Conservation (phyloP, 2,888 invertebrate genomes). For the Lasioglossum pauxillum region DNA sequence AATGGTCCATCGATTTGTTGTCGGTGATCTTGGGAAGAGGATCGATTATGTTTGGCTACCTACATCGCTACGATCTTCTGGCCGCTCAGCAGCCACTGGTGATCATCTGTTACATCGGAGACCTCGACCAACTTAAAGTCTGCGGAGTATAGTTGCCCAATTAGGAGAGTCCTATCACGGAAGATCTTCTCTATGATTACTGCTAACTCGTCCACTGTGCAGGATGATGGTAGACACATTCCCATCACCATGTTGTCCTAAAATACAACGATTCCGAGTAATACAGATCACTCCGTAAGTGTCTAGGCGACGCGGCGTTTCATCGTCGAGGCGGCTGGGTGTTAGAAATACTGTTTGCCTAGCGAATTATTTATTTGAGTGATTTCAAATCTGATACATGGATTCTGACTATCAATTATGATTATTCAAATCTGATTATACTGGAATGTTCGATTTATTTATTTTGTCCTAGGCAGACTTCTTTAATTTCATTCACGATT, state of each 20-base stretch:
- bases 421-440: too few species aligned
- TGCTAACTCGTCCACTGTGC: constrained; percentile 81
- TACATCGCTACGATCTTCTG: too few species aligned
- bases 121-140: too few species aligned
- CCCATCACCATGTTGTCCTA: constrained; percentile 86
- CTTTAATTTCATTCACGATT: not conserved
- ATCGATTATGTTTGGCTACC: too few species aligned
- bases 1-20: too few species aligned
- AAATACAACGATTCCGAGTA: constrained; percentile 42
- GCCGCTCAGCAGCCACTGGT: too few species aligned
- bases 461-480: not conserved
- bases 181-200: constrained; percentile 79
- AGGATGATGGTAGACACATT: constrained; percentile 85
- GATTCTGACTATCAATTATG: too few species aligned
- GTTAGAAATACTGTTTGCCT: not conserved
- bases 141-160: constrained; percentile 71
- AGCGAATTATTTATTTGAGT: too few species aligned
- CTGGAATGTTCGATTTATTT: not conserved
- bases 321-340: not conserved
- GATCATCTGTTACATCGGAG: too few species aligned
- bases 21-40: too few species aligned
- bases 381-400: too few species aligned
- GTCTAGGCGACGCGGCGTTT: not conserved
- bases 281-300: not conserved
- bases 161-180: constrained; percentile 75